Evolutionary conservation across 2,888 invertebrate species (phyloP).

Genomic region (Parelbella ahira): DNA sequence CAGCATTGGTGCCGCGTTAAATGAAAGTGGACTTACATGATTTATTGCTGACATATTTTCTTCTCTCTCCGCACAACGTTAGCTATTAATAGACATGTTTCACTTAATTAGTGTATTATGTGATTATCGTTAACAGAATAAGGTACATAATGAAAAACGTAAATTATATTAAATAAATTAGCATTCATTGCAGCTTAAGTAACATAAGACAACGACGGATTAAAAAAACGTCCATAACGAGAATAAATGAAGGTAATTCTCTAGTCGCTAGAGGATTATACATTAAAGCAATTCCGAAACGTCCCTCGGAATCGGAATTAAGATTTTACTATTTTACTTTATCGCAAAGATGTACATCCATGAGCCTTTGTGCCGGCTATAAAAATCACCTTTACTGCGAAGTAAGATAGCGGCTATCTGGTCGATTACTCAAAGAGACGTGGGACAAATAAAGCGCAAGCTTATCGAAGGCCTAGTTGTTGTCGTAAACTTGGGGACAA

Average conservation of each 20-base stretch:
- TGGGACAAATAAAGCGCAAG: slow-evolving; percentile 49
- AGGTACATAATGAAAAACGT: too few relatives aligned
- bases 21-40: too few relatives aligned
- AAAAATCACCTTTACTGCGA: slow-evolving; percentile 55
- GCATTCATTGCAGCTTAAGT: too few relatives aligned
- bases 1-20: slow-evolving; percentile 39
- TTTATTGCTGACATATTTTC: slow-evolving; percentile 40
- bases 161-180: too few relatives aligned
- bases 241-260: slow-evolving; percentile 11
- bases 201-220: too few relatives aligned
- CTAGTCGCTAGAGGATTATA: slow-evolving; percentile 12
- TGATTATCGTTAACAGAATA: too few relatives aligned
- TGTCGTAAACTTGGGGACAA: slow-evolving; percentile 34
- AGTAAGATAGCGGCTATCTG: slow-evolving; percentile 58
- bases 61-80: slow-evolving; percentile 12
- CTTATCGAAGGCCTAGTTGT: slow-evolving; percentile 43
- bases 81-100: too few relatives aligned
- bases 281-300: slow-evolving; percentile 21
- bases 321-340: slow-evolving; percentile 26
- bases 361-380: slow-evolving; percentile 34
- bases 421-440: slow-evolving; percentile 59
- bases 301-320: slow-evolving; percentile 21
- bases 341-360: slow-evolving; percentile 26
- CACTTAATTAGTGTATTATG: slow-evolving; percentile 23
- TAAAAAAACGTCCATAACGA: too few relatives aligned